Conservation (phyloP, 2,113 vertebrate species). For the Microcebus griseorufus region DNA sequence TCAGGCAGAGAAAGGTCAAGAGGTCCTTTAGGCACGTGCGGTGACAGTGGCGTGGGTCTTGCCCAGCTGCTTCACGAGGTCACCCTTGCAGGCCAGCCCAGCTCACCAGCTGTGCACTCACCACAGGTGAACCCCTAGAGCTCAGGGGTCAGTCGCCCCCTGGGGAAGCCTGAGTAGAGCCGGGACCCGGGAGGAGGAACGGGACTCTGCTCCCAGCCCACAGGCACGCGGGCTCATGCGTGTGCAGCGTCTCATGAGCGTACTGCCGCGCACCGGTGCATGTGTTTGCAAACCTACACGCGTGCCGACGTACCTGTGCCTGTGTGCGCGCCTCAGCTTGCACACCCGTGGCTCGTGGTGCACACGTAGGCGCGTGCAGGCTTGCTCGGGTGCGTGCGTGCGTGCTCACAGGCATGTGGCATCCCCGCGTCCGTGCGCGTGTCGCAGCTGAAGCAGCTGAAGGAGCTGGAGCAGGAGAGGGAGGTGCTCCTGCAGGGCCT, state of each 20-base stretch:
- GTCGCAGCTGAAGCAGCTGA: conserved; percentile 93
- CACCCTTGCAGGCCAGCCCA: fast-evolving
- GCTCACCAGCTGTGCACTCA: not conserved
- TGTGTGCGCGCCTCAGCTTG: not conserved
- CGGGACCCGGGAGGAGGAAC: not conserved
- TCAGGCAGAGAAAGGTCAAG: not conserved
- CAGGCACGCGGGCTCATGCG: fast-evolving
- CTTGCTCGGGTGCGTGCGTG: fast-evolving
- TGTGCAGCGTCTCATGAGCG: fast-evolving
- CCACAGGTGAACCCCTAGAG: fast-evolving
- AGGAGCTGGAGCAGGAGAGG: conserved; percentile 95
- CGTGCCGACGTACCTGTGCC: fast-evolving
- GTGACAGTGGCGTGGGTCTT: not conserved
- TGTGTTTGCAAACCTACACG: not conserved
- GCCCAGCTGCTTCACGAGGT: not conserved
- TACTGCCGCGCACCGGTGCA: no score
- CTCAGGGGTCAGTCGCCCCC: not conserved
- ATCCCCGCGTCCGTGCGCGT: fast-evolving
- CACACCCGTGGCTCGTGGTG: no score
- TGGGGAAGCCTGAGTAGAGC: not conserved
- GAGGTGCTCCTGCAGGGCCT: conserved; percentile 94
- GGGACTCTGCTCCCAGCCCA: fast-evolving
- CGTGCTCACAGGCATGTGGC: fast-evolving
- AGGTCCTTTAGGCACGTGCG: not conserved
- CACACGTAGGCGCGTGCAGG: fast-evolving